Conservation (phyloP, 2,797 vertebrate species). For the Antennarius maculatus region DNA sequence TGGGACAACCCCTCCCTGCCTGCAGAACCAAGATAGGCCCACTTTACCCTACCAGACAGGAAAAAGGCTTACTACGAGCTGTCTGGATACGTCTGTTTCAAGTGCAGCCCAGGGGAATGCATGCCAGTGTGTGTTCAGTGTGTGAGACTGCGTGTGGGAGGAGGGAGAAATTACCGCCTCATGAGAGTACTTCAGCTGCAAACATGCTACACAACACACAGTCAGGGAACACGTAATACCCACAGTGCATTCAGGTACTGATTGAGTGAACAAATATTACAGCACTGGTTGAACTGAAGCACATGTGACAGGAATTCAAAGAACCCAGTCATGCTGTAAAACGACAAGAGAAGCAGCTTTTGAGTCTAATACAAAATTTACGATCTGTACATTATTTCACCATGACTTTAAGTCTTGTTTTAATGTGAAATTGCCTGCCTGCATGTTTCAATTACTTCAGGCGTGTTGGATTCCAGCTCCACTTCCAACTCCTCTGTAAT, state of each 20-base stretch:
- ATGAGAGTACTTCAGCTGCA: constrained; percentile 32
- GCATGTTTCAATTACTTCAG: not conserved
- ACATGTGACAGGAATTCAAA: not conserved
- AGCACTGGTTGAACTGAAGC: not conserved
- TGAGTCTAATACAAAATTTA: constrained; percentile 25
- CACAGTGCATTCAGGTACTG: constrained; percentile 15
- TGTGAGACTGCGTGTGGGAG: constrained; percentile 9
- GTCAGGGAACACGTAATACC: constrained; percentile 27
- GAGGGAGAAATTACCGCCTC: constrained; percentile 12
- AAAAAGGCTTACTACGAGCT: constrained; percentile 49
- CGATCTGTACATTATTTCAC: constrained; percentile 9
- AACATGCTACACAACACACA: constrained; percentile 18
- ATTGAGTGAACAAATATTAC: constrained; percentile 31
- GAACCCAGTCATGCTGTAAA: not conserved
- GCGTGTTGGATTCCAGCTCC: not conserved
- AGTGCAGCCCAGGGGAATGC: constrained; percentile 43
- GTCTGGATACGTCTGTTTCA: constrained; percentile 56
- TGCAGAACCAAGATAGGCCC: constrained; percentile 66
- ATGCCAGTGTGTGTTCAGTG: constrained; percentile 23
- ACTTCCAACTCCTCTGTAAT: not conserved
- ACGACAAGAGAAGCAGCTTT: not conserved
- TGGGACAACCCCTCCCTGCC: constrained; percentile 60
- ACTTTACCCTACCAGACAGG: constrained; percentile 40
- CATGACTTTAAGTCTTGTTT: constrained; percentile 6
- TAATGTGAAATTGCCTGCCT: constrained; percentile 10